Conservation (phyloP, 2,113 vertebrate genomes). For the Cercocebus atys region DNA sequence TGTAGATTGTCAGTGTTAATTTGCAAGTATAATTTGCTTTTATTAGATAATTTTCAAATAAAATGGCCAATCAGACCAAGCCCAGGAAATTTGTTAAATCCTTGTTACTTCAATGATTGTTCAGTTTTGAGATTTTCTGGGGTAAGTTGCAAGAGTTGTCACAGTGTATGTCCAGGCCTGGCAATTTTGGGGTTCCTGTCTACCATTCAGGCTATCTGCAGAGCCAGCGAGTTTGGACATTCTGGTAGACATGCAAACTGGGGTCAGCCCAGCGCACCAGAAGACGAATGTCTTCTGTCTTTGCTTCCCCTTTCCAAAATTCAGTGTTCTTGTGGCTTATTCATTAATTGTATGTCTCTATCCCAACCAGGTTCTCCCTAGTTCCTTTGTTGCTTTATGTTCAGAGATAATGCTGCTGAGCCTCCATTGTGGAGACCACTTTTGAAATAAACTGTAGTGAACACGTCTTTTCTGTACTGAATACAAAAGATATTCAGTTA, state of each 20-base stretch:
- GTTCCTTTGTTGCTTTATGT: not conserved
- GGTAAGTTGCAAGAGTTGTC: not conserved
- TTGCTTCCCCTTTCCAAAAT: not conserved
- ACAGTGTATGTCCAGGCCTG: not conserved
- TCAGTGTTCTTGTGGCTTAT: not conserved
- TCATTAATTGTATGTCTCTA: constrained; percentile 5
- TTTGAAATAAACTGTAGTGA: not conserved
- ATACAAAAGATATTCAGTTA: constrained; percentile 13
- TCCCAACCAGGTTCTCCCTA: not conserved
- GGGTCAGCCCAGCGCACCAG: not conserved
- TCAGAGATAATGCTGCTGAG: not conserved
- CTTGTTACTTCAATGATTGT: not conserved
- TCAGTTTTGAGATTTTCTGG: not conserved
- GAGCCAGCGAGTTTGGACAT: not conserved
- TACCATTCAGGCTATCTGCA: not conserved
- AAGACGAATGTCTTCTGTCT: not conserved
- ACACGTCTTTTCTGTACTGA: not conserved
- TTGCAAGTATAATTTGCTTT: not conserved
- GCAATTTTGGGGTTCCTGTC: not conserved
- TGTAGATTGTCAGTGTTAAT: not conserved
- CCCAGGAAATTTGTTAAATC: not conserved
- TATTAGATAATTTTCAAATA: not conserved
- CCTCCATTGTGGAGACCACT: not conserved
- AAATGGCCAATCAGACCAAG: not conserved
- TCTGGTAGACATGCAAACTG: not conserved